Evolutionary conservation across 2,113 vertebrate species (phyloP), one percentile per base, ranked within the genome.

Genomic region (Tachycineta bicolor): DNA sequence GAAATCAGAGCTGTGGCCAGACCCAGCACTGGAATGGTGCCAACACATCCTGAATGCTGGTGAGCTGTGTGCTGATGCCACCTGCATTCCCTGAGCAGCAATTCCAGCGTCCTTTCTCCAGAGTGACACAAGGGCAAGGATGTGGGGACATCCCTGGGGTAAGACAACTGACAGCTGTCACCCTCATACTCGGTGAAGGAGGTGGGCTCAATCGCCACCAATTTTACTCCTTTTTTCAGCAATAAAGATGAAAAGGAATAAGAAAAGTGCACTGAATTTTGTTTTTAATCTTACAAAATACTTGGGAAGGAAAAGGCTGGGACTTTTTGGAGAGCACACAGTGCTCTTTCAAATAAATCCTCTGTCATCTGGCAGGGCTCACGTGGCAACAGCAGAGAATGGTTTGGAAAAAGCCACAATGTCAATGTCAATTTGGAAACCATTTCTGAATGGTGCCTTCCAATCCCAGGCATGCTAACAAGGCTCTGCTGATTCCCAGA

Each of bases 371-470:
- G 80, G 79, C 67, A 75, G 85, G 64, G 22, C n/a, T 86, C 92
- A 83, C 4, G 23, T 93, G 90, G 95, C n/a, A 89, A 55, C 53
- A 77, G 75, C 78, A 89, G 65, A 89, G 82, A 64, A 37, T 0
- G 68, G 52, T 59, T 94, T 23, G 24, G 64, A 84, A 86, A 91
- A 49, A 94, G 79, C 87, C 88, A 77, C 62, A 47, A 69, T 44
- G 84, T 96, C 92, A 92, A 37, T 33, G 85, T 90, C 87, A 76
- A 83, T 92, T 90, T 93, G 87, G 94, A 86, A 90, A 88, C 34
- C 31, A 70, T 50, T 94, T 89, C 75, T 87, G 86, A 97, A 81
- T 1, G 21, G 78, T 69, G 86, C 83, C 83, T 73, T 84, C 90
- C 68, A 70, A 87, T 55, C 70, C 58, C 70, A 76, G 87, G 92